Evolutionary conservation across 1,140 invertebrate genomes (phyloP), one percentile per base, ranked within the genome.

Genomic region (Oedothorax gibbosus): DNA sequence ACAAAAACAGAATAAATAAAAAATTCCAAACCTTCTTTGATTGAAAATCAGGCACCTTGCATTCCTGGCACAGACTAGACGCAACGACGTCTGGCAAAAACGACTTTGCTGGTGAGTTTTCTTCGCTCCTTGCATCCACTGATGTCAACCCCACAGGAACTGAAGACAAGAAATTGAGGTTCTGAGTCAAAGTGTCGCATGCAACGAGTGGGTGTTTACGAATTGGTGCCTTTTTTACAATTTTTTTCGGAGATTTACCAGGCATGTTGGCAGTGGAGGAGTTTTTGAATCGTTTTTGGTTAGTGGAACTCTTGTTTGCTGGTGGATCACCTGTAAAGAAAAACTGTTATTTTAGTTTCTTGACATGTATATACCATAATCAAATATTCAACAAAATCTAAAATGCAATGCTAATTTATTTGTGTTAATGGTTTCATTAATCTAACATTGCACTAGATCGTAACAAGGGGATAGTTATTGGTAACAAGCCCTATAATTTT

Each of bases 21-120:
- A 65, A 65, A 18, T 18, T 65, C n/a, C 51, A 60, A 68, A 84
- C 81, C 81, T 84, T 84, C 75, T 84, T 84, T 51, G 81, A 84
- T 75, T 69, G 81, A 84, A 54, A 75, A 66, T 84, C 81, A 66
- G 81, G 49, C 10, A 76, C 9, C n/a, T 75, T 84, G 64, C 81
- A 84, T n/a, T 84, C 81, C 35, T 76, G 53, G 14, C 81, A 84
- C 11, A 57, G 7, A 62, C 56, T 64, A 54, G 53, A 15, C 50
- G 81, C 35, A 35, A 35, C 35, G 35, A 35, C 35, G 5, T 35
- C 35, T 35, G 35, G 35, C 35, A 35, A 35, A 35, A 35, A 35
- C 35, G 35, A 35, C 35, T 35, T 35, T 35, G 35, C 1, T 5
- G 35, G 35, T 5, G 35, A 35, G 35, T 35, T 35, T 35, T 35